phyloP scores from a whole-genome alignment of 2,113 vertebrate species.

The Corythoichthys haematopterus region DNA sequence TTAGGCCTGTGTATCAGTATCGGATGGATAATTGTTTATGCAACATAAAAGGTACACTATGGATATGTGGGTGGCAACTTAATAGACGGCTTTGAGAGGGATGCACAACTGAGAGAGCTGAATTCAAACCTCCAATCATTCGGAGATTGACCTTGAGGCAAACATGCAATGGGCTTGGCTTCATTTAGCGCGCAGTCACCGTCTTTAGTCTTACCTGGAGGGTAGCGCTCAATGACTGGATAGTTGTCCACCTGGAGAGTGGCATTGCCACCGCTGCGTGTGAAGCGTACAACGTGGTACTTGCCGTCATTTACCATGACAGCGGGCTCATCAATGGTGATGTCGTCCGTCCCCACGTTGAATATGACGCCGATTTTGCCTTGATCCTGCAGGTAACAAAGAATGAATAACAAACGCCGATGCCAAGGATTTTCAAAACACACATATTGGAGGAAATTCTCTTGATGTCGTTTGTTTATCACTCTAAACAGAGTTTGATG shows the following conservation, averaged over 20 bases:
- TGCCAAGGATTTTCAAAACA: not conserved
- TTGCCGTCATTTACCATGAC: constrained; percentile 90
- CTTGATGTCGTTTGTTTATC: not conserved
- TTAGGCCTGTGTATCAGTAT: constrained; percentile 20
- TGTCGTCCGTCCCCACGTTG: constrained; percentile 95
- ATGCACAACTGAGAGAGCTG: constrained; percentile 35
- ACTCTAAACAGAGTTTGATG: not conserved
- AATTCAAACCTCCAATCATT: constrained; percentile 34
- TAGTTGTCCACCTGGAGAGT: constrained; percentile 96
- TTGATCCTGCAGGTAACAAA: constrained; percentile 74
- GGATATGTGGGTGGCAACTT: constrained; percentile 36
- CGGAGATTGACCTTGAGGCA: not conserved
- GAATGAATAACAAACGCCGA: not conserved
- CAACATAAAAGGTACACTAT: constrained; percentile 40
- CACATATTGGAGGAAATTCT: not conserved
- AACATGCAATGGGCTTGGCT: not conserved
- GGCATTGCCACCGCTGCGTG: constrained; percentile 92
- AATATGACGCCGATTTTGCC: constrained; percentile 92
- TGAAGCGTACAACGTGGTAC: constrained; percentile 96
- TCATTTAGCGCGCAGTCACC: not conserved
- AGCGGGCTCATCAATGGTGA: constrained; percentile 87
- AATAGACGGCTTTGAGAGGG: constrained; percentile 32
- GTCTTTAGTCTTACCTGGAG: constrained; percentile 78
- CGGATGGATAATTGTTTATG: constrained; percentile 23
- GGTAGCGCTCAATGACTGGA: constrained; percentile 90